Evolutionary conservation across 2,797 vertebrate species (phyloP).

Genomic region (Pogoniulus pusillus): DNA sequence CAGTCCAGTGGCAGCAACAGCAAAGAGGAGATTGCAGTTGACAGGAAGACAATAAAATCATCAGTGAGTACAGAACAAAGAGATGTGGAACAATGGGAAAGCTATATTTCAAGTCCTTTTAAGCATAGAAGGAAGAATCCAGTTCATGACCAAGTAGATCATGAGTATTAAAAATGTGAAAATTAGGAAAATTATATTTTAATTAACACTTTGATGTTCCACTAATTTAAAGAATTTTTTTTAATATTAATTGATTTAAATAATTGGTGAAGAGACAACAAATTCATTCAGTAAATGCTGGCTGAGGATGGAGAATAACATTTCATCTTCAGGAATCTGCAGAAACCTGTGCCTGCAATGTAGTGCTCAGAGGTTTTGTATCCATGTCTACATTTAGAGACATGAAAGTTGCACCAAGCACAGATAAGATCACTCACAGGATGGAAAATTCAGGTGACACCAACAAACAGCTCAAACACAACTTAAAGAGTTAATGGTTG

Average conservation of each 20-base stretch:
- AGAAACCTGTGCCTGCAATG: neutral
- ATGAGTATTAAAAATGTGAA: neutral
- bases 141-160: neutral
- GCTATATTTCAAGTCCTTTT: neutral
- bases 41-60: conserved; percentile 27
- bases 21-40: neutral
- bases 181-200: neutral
- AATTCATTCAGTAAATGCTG: neutral
- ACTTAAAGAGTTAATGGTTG: neutral
- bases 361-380: neutral
- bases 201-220: neutral
- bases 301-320: neutral
- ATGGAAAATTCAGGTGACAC: neutral
- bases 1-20: neutral
- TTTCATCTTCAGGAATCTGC: neutral
- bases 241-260: neutral
- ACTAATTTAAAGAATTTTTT: neutral
- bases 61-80: conserved; percentile 2
- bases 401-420: neutral
- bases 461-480: neutral
- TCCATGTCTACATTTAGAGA: neutral
- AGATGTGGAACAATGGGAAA: neutral
- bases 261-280: neutral
- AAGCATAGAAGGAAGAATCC: neutral
- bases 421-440: neutral